Evolutionary conservation across 2,888 invertebrate genomes (phyloP).

Genomic region (Drosophila buzzatii): DNA sequence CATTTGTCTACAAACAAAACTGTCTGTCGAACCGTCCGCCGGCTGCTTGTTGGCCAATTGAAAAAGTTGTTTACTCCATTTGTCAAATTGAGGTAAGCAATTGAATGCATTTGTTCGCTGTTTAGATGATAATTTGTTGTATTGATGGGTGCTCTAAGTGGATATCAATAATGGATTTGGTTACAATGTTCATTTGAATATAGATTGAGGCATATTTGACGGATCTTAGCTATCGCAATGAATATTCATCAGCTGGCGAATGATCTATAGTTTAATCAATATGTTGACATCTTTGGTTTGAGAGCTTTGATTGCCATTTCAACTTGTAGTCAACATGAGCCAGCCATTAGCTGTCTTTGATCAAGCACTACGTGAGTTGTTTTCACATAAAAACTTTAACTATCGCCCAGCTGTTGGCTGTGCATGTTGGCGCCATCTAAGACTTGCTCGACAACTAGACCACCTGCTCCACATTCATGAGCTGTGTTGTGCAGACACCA

Average conservation of each 20-base stretch:
- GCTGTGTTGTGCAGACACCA: conserved; percentile 5
- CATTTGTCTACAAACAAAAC: conserved; percentile 1
- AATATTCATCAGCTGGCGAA: neutral
- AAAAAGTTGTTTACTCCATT: conserved; percentile 5
- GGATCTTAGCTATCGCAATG: neutral
- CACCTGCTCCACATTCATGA: conserved; percentile 43
- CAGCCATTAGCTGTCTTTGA: conserved; percentile 32
- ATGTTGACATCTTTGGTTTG: neutral
- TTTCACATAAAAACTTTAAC: conserved; percentile 44
- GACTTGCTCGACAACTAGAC: conserved; percentile 17
- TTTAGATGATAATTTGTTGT: neutral
- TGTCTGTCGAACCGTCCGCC: neutral
- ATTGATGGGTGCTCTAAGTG: neutral
- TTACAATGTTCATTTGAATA: neutral
- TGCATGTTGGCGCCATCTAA: conserved; percentile 16
- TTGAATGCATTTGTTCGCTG: conserved; percentile 7
- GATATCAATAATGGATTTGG: neutral
- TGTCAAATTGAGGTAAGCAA: conserved; percentile 9
- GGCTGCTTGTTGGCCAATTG: neutral
- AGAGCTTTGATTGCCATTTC: conserved; percentile 8
- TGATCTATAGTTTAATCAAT: neutral
- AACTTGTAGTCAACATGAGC: conserved; percentile 31
- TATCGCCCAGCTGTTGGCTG: conserved; percentile 40
- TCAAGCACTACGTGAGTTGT: conserved; percentile 21
- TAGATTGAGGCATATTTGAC: too few relatives aligned